Conservation (phyloP, 2,797 vertebrate species). For the Dicrostonyx torquatus region DNA sequence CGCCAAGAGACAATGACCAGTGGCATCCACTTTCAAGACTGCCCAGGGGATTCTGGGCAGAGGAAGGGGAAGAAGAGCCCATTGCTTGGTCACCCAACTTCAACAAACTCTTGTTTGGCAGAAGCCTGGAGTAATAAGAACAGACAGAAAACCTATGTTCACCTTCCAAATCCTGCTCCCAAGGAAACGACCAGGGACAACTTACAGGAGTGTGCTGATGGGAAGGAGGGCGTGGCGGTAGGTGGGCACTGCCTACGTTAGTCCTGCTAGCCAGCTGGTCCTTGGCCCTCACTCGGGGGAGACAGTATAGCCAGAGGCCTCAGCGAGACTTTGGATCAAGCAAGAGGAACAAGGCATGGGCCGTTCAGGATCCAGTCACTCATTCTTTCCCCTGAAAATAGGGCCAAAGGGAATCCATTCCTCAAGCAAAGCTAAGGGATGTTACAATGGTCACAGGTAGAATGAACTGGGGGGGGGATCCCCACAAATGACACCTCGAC, state of each 20-base stretch:
- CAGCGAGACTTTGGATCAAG: background rate
- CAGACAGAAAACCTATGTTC: background rate
- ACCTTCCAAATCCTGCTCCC: background rate
- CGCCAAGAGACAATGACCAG: background rate
- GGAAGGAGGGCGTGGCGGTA: accelerated
- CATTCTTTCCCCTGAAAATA: background rate
- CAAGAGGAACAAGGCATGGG: accelerated
- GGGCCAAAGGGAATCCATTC: background rate
- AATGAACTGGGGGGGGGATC: background rate
- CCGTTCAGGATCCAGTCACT: too few species aligned
- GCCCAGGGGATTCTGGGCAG: background rate
- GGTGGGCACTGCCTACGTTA: accelerated
- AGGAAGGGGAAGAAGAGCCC: too few species aligned
- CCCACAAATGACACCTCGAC: background rate
- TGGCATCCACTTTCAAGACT: background rate
- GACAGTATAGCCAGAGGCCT: background rate
- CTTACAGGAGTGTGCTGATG: background rate
- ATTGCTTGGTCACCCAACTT: background rate
- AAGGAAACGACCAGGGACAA: background rate
- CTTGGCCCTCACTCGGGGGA: background rate
- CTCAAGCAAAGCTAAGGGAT: background rate
- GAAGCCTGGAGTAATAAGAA: background rate
- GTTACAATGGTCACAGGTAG: background rate
- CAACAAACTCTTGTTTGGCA: background rate
- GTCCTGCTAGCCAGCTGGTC: accelerated